Evolutionary conservation across 2,113 vertebrate genomes (phyloP).

Genomic region (Crotalus horridus): DNA sequence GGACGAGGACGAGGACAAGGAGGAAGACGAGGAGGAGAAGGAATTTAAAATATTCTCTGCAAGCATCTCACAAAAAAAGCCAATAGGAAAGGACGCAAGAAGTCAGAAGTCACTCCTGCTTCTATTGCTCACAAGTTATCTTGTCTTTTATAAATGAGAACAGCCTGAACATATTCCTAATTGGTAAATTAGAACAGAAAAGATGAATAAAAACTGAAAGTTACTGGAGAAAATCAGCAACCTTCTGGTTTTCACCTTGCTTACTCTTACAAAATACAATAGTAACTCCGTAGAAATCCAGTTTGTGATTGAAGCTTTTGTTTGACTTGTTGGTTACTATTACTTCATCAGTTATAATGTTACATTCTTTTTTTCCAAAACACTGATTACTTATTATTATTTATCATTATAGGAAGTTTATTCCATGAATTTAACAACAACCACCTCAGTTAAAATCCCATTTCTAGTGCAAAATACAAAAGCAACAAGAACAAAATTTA

Average conservation of each 20-base stretch:
- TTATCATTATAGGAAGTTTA: not conserved
- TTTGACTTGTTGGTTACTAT: not conserved
- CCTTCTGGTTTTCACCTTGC: not conserved
- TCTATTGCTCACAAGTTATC: not conserved
- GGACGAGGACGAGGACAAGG: too few species aligned
- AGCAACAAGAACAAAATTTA: not conserved
- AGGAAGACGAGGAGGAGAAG: too few species aligned
- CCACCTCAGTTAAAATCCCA: not conserved
- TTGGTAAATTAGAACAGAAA: not conserved
- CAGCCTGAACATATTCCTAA: not conserved
- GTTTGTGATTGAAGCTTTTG: not conserved
- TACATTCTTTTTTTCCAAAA: not conserved
- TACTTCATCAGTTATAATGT: not conserved
- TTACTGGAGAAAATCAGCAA: not conserved
- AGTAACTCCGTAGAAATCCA: not conserved
- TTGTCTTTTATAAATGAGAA: not conserved
- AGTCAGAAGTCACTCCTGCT: not conserved
- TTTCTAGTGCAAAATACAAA: conserved; percentile 18
- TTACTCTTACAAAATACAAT: not conserved
- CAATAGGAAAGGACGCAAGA: not conserved
- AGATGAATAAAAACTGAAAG: not conserved
- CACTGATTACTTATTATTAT: not conserved
- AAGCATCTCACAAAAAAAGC: not conserved
- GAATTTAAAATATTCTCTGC: not conserved
- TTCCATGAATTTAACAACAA: not conserved